Evolutionary conservation across 2,797 vertebrate genomes (phyloP).

Genomic region (Macroramphosus scolopax): DNA sequence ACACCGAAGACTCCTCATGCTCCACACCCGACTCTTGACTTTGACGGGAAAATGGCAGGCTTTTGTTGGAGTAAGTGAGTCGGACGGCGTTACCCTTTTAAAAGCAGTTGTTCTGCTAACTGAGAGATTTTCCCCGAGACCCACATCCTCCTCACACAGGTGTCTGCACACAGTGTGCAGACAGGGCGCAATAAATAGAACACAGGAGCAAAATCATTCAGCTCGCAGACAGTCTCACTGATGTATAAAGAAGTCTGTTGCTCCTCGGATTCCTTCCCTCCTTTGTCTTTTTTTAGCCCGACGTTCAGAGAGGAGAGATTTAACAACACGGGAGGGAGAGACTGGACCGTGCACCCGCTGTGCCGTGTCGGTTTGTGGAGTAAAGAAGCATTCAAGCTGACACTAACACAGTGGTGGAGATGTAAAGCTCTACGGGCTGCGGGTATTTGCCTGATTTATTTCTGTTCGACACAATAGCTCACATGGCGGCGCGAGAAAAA

Average conservation of each 20-base stretch:
- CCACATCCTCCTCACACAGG: background rate
- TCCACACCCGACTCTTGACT: too few relatives aligned
- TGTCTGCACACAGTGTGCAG: background rate
- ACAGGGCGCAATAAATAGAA: background rate
- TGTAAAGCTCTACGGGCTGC: conserved; percentile 1
- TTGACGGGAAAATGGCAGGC: conserved; percentile 40
- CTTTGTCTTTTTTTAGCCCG: conserved; percentile 5
- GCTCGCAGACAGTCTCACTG: background rate
- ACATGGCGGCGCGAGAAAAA: conserved; percentile 9
- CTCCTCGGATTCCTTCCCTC: conserved; percentile 2
- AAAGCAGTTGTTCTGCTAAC: conserved; percentile 25
- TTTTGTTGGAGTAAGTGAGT: conserved; percentile 34
- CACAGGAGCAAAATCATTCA: conserved; percentile 3
- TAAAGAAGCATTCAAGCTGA: conserved; percentile 22
- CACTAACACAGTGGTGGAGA: conserved; percentile 6
- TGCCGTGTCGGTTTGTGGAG: conserved; percentile 18
- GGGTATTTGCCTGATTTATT: conserved; percentile 31
- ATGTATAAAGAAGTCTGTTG: conserved; percentile 14
- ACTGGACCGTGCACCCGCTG: too few relatives aligned
- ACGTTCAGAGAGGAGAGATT: conserved; percentile 8
- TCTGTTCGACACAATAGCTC: conserved; percentile 10
- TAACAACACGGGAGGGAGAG: conserved; percentile 8
- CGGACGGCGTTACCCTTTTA: conserved; percentile 22
- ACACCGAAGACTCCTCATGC: too few relatives aligned
- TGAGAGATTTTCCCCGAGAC: conserved; percentile 24